Percentiles rank a stretch among this genome's conserved stretches.
phyloP scores from a whole-genome alignment of 2,888 invertebrate genomes.

The Orchesellides sinensis region DNA sequence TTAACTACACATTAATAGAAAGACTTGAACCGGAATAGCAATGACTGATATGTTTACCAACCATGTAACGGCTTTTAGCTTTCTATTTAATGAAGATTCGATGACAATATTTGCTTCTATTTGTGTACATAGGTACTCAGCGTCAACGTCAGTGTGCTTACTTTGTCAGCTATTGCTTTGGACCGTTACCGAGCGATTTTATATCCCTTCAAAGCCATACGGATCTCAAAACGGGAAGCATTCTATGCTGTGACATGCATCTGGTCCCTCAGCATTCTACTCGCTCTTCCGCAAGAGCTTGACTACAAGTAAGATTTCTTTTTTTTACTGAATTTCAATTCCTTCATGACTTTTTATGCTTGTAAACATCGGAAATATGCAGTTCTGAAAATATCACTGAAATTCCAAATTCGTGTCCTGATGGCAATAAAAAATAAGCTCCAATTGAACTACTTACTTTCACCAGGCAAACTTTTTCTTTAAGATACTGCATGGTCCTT shows the following conservation, averaged over 20 bases:
- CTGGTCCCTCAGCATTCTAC: slow-evolving; percentile 84
- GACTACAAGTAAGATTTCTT: slow-evolving; percentile 71
- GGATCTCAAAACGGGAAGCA: slow-evolving; percentile 85
- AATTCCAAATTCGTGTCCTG: too few relatives aligned
- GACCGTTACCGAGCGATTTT: slow-evolving; percentile 84
- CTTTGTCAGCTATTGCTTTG: slow-evolving; percentile 90
- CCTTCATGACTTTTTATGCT: neutral
- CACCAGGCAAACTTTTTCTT: too few relatives aligned
- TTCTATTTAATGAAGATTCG: neutral
- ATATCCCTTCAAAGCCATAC: slow-evolving; percentile 79
- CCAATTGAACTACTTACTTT: too few relatives aligned
- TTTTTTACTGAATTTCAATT: neutral
- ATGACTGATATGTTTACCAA: too few relatives aligned
- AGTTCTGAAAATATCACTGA: too few relatives aligned
- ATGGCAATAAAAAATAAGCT: too few relatives aligned
- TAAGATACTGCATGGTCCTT: too few relatives aligned
- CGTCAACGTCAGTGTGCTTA: slow-evolving; percentile 93
- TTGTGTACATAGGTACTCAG: slow-evolving; percentile 80
- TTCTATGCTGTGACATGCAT: slow-evolving; percentile 86
- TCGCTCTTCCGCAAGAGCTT: slow-evolving; percentile 82
- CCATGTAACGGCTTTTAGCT: too few relatives aligned
- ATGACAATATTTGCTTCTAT: neutral
- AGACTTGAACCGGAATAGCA: too few relatives aligned
- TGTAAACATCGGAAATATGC: too few relatives aligned
- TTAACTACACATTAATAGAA: too few relatives aligned